A percentile compares a stretch with the other conserved stretches of the same genome.
Evolutionary conservation across 2,888 invertebrate genomes (phyloP).

Genomic region (Drosophila paucipuncta): DNA sequence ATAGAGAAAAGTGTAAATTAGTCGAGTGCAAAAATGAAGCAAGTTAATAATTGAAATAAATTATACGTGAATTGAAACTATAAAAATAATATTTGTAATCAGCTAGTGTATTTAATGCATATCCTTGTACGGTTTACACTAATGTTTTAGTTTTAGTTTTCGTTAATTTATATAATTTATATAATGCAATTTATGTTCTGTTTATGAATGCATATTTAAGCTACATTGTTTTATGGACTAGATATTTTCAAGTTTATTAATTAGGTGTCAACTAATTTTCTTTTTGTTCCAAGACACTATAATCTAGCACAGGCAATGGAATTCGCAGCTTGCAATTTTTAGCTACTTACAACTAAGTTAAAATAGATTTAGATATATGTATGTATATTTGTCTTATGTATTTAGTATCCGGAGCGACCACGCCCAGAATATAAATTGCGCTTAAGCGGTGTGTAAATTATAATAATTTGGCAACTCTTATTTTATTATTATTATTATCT

Average conservation of each 20-base stretch:
- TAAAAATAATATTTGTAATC: constrained; percentile 5
- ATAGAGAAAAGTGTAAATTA: constrained; percentile 49
- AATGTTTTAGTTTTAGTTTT: constrained; percentile 30
- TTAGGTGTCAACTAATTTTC: constrained; percentile 11
- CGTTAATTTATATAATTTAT: constrained; percentile 3
- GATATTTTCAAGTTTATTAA: not conserved
- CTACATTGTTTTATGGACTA: constrained; percentile 7
- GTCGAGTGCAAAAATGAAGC: not conserved
- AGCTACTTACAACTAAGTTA: constrained; percentile 37
- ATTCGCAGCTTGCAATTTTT: constrained; percentile 27
- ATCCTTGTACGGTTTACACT: constrained; percentile 32
- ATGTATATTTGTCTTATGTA: constrained; percentile 30
- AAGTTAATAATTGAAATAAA: not conserved
- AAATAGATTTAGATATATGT: constrained; percentile 6
- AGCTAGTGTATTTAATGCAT: constrained; percentile 51
- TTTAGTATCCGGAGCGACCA: constrained; percentile 45
- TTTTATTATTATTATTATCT: constrained; percentile 3
- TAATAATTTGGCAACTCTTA: constrained; percentile 53
- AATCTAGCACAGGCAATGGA: constrained; percentile 33
- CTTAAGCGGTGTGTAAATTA: constrained; percentile 72
- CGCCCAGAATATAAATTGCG: constrained; percentile 52
- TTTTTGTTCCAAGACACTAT: constrained; percentile 21
- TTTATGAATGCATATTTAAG: constrained; percentile 15
- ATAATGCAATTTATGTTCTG: constrained; percentile 3
- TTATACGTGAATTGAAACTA: not conserved